These are phyloP conservation scores for Amiota mariae DNA, from an alignment of 2,888 invertebrate genomes.

Conservation along the genomic window DNA sequence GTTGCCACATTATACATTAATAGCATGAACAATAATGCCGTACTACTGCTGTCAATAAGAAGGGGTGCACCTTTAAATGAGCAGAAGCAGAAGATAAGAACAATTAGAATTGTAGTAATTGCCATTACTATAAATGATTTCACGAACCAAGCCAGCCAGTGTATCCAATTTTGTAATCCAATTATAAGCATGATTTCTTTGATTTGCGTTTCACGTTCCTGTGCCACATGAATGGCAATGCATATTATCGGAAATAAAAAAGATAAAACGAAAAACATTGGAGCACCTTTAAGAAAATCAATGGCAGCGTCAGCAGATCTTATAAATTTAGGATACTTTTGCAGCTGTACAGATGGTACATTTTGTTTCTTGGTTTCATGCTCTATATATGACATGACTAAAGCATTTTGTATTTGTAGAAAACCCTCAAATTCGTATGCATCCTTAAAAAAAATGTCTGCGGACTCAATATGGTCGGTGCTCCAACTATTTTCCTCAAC, in stretches of 20 bases:
- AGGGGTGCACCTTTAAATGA: constrained; percentile 74
- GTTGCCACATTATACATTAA: constrained; percentile 80
- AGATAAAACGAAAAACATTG: background rate
- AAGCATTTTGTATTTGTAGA: constrained; percentile 77
- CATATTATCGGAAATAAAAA: background rate
- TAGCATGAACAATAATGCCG: constrained; percentile 80
- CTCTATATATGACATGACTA: constrained; percentile 71
- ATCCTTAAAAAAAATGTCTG: too few relatives aligned
- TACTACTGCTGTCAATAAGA: constrained; percentile 72
- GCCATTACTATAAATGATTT: constrained; percentile 81
- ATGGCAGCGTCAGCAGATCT: background rate
- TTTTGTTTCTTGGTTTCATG: constrained; percentile 28
- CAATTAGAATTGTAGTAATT: constrained; percentile 76
- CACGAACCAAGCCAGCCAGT: constrained; percentile 88
- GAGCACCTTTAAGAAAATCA: background rate
- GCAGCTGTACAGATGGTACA: constrained; percentile 65
- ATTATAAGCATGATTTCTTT: constrained; percentile 92
- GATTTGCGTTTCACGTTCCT: constrained; percentile 10
- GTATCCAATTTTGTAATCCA: constrained; percentile 85
- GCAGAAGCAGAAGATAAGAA: constrained; percentile 76
- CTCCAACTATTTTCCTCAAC: too few relatives aligned
- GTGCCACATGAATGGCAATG: background rate
- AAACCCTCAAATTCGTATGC: constrained; percentile 76
- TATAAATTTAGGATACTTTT: background rate
- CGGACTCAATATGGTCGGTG: too few relatives aligned